Evolutionary conservation across 2,888 invertebrate species (phyloP), one percentile per base, ranked within the genome.

Genomic region (Belgica antarctica): DNA sequence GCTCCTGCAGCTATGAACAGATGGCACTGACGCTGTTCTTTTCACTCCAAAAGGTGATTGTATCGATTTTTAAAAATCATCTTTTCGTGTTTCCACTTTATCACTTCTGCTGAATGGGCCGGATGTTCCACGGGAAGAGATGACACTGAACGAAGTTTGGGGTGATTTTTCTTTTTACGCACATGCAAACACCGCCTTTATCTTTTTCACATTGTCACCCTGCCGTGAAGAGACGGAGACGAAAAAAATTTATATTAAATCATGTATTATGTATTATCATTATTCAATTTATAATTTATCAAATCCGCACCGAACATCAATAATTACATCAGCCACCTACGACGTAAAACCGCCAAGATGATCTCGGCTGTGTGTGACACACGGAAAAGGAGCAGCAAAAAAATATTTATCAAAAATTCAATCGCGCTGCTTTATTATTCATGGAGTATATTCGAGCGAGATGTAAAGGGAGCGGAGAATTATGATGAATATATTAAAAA

Each of bases 51-150:
- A 46, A 46, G 46, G 46, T 46, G 46, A 46, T 52, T 52, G 17
- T 52, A 52, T 52, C 52, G 52, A 52, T 52, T 52, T 52, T 52
- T 52, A 52, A 52, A 41, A 52, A 52, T 52, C 52, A 52, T 52
- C 52, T 22, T 4, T 52, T 7, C 52, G 8, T 22, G 22, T 17
- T 52, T 52, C 52, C 41, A 41, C 41, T 52, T 52, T 52, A 52
- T 52, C 52, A 52, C 22, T 52, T 52, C 52, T 22, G 22, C 8
- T 52, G 52, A 22, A n/a, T 52, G 52, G 22, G 17, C 52, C 17
- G 52, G 59, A 22, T 19, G 15, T 57, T 4, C 57, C 8, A 57
- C 4, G 19, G 24, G 5, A 5, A 10, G 24, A 15, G 4, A 57
- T 22, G 59, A 59, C 3, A 59, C 27, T n/a, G 25, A 8, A 12